Conservation (phyloP, 2,797 vertebrate species). For the Anas flavirostris region DNA sequence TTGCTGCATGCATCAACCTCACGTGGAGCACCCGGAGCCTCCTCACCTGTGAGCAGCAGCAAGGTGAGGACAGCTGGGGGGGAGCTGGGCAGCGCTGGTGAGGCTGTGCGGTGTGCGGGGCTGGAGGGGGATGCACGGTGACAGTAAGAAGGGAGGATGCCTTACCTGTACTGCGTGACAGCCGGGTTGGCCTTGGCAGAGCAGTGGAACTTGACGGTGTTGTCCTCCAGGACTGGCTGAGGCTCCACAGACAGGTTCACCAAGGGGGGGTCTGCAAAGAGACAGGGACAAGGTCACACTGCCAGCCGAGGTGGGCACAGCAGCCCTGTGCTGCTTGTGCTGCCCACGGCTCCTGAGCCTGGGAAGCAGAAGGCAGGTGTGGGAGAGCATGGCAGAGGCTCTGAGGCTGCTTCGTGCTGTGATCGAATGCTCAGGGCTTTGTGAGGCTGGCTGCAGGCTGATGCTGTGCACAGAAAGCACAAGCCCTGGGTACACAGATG, state of each 20-base stretch:
- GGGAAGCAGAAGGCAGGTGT: accelerated
- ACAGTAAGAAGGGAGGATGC: accelerated
- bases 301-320: too few relatives aligned
- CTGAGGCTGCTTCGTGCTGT: neutral
- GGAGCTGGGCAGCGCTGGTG: neutral
- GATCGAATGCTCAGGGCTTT: accelerated
- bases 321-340: neutral
- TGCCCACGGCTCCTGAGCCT: neutral
- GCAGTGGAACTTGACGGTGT: constrained; percentile 94
- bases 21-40: neutral
- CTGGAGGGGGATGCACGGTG: accelerated
- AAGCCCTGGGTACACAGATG: neutral
- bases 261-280: constrained; percentile 88
- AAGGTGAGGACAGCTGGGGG: neutral
- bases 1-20: neutral
- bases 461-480: neutral
- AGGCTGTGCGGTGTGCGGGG: neutral
- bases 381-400: neutral
- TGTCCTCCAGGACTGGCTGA: constrained; percentile 94
- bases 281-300: neutral
- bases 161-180: constrained; percentile 95
- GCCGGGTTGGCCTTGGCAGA: constrained; percentile 97
- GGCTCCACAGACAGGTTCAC: constrained; percentile 97
- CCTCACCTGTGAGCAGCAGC: neutral
- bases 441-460: neutral